These are phyloP conservation scores for Neria commutata DNA, from an alignment of 2,888 invertebrate genomes.

Conservation along the genomic window DNA sequence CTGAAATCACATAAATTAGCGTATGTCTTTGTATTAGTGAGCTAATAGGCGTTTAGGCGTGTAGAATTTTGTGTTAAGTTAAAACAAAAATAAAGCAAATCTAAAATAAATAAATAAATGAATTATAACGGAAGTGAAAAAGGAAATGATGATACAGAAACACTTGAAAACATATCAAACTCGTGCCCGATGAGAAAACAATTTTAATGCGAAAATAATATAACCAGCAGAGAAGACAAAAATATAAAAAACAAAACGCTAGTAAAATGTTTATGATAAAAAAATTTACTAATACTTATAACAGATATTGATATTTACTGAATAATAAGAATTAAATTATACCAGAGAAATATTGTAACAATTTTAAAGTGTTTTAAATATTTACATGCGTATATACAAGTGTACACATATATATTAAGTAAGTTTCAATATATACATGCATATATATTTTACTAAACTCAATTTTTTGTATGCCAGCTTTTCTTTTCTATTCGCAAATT, in stretches of 20 bases:
- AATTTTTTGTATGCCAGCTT: constrained; percentile 3
- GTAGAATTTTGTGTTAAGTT: constrained; percentile 5
- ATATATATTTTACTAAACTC: constrained; percentile 4
- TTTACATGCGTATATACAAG: constrained; percentile 6
- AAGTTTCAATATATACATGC: neutral
- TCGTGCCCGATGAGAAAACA: constrained; percentile 60
- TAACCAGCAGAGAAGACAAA: constrained; percentile 10
- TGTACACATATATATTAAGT: constrained; percentile 8
- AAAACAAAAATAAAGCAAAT: constrained; percentile 1
- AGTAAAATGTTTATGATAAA: constrained; percentile 13
- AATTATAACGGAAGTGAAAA: constrained; percentile 30
- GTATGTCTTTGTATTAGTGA: too few species aligned
- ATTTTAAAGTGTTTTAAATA: neutral
- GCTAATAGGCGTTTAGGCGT: too few species aligned
- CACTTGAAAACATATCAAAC: constrained; percentile 63
- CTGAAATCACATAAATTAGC: too few species aligned
- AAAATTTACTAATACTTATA: constrained; percentile 11
- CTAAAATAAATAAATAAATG: constrained; percentile 18
- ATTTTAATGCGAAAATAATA: constrained; percentile 34
- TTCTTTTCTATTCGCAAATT: constrained; percentile 24
- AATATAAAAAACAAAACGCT: constrained; percentile 29
- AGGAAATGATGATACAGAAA: constrained; percentile 31
- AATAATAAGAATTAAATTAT: neutral
- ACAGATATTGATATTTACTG: constrained; percentile 13
- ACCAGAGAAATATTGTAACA: neutral